phyloP scores from a whole-genome alignment of 2,888 invertebrate genomes.

The Clanis bilineata region DNA sequence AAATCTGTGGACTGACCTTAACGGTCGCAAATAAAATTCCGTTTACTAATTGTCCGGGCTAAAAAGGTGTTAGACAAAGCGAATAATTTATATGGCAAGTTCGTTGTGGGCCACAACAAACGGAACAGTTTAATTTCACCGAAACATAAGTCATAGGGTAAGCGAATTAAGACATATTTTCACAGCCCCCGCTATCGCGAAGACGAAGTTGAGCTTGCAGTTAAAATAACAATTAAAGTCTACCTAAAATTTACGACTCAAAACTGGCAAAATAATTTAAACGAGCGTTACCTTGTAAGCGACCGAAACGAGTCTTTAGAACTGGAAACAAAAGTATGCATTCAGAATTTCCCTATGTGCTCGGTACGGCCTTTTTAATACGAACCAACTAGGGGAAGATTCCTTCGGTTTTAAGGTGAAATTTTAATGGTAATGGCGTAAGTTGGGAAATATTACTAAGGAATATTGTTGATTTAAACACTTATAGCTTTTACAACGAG shows the following conservation, averaged over 20 bases:
- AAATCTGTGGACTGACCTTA: background rate
- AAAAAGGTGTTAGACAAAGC: slow-evolving; percentile 45
- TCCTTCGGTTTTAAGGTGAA: slow-evolving; percentile 66
- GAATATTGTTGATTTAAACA: slow-evolving; percentile 72
- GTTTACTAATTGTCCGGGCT: slow-evolving; percentile 13
- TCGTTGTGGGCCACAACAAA: slow-evolving; percentile 39
- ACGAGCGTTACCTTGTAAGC: slow-evolving; percentile 63
- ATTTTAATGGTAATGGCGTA: slow-evolving; percentile 76
- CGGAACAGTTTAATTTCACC: slow-evolving; percentile 60
- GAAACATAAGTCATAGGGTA: slow-evolving; percentile 76
- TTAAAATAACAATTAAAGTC: slow-evolving; percentile 83
- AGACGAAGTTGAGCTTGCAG: slow-evolving; percentile 77
- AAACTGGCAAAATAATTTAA: slow-evolving; percentile 79
- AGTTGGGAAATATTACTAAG: slow-evolving; percentile 68
- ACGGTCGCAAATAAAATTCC: background rate
- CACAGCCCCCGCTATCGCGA: slow-evolving; percentile 56
- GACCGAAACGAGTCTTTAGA: slow-evolving; percentile 69
- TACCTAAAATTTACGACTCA: slow-evolving; percentile 78
- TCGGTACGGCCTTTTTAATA: slow-evolving; percentile 63
- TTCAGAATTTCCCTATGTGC: slow-evolving; percentile 56
- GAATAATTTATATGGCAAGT: slow-evolving; percentile 45
- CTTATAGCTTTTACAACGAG: slow-evolving; percentile 33
- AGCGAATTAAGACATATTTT: slow-evolving; percentile 80
- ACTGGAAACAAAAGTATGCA: slow-evolving; percentile 72
- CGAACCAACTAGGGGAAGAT: slow-evolving; percentile 51